Percentiles rank a stretch among this genome's conserved stretches.
phyloP scores from a whole-genome alignment of 2,797 vertebrate species.

The Trachops cirrhosus region DNA sequence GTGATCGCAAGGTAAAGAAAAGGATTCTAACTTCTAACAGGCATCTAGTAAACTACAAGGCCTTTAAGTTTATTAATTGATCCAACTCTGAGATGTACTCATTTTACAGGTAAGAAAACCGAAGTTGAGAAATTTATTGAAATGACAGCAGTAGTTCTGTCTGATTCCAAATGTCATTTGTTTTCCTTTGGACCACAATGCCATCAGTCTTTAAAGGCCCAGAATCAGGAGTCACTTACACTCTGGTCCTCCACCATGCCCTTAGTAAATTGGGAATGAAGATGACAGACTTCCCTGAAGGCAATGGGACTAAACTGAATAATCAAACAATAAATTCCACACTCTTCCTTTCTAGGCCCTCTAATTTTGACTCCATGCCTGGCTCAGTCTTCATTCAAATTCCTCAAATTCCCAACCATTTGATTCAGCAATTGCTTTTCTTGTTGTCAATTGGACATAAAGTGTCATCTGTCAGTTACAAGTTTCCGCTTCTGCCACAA shows the following conservation, averaged over 20 bases:
- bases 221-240: not conserved
- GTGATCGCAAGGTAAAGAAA: not conserved
- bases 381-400: not conserved
- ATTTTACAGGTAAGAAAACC: not conserved
- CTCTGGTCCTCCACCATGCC: not conserved
- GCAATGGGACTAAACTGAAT: not conserved
- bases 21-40: not conserved
- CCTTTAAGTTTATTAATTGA: not conserved
- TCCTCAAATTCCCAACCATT: not conserved
- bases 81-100: not conserved
- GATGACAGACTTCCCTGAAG: not conserved
- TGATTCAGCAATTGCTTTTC: conserved; percentile 32
- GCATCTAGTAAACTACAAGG: not conserved
- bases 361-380: not conserved
- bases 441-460: conserved; percentile 7
- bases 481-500: not conserved
- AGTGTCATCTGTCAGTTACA: not conserved
- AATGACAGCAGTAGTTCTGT: not conserved
- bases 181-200: not conserved
- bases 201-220: not conserved
- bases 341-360: not conserved
- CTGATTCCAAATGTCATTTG: not conserved
- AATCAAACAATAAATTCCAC: not conserved
- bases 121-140: not conserved
- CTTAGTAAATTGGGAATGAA: not conserved